A percentile compares a stretch with the other conserved stretches of the same genome.
Evolutionary conservation across 2,888 invertebrate genomes (phyloP).

Genomic region (Thyatira batis): DNA sequence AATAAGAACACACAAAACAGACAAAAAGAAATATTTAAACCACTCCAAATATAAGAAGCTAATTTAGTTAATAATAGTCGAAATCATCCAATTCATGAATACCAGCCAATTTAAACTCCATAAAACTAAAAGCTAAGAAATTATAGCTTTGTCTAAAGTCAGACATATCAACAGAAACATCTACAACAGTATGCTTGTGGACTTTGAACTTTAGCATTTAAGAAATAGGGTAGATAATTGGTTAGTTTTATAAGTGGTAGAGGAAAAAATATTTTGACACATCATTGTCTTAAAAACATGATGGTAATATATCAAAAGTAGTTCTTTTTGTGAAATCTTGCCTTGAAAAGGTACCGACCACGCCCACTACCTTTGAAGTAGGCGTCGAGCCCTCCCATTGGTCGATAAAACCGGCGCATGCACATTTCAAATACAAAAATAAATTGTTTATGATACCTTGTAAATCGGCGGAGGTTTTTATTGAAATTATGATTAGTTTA

Average conservation of each 20-base stretch:
- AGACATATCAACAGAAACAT: neutral
- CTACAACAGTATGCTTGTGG: neutral
- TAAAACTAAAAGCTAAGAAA: constrained; percentile 25
- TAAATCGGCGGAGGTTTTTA: constrained; percentile 41
- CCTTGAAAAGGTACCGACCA: neutral
- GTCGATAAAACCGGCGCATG: neutral
- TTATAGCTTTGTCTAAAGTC: constrained; percentile 15
- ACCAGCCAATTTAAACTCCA: constrained; percentile 16
- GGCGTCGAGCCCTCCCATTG: neutral
- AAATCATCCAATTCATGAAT: constrained; percentile 7
- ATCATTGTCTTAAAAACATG: constrained; percentile 17
- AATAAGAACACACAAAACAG: neutral
- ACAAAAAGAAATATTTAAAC: neutral
- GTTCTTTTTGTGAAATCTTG: too few relatives aligned
- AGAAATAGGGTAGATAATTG: neutral
- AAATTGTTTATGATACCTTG: constrained; percentile 28
- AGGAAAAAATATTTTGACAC: constrained; percentile 29
- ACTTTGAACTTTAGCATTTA: neutral
- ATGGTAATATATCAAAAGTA: constrained; percentile 21
- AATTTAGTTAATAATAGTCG: neutral
- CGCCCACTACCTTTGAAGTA: neutral
- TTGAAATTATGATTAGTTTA: constrained; percentile 17
- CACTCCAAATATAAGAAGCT: neutral
- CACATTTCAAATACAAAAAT: constrained; percentile 7
- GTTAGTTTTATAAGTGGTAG: neutral